Base-by-base conservation (phyloP, 1,140 invertebrate genomes). In the Ceratosolen fusciceps region DNA sequence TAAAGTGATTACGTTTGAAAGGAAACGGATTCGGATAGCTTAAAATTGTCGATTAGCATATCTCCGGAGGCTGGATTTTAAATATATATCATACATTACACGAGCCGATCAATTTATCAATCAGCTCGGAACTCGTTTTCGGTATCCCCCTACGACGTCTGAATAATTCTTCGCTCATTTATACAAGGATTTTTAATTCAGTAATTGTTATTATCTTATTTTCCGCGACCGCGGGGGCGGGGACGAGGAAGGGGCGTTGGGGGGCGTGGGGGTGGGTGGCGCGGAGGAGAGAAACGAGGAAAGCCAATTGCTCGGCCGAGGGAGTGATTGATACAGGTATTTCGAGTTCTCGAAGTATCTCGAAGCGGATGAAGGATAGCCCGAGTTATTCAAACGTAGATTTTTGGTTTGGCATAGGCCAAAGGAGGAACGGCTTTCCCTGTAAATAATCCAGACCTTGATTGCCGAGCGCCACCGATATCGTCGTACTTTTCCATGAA, bases 41-140 rank as follows among this genome's bases (percentile, higher is more conserved):
- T 24, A 56, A 56, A 56, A 24, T 56, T 29, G 31, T 62, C 58
- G 58, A 31, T 62, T 62, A 19, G 16, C 29, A 34, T 62, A 34
- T 34, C 58, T 62, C 29, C 29, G 29, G 29, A 19, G 58, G 31
- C 26, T 34, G 29, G 29, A 62, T 34, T 62, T 62, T 62, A 62
- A 62, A 62, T 34, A n/a, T n/a, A n/a, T n/a, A 29, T 58, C n/a
- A 29, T 29, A 62, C 21, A 29, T 62, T 62, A 34, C 34, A 34
- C 8, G 58, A 62, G 29, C 58, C 16, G 31, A 62, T 62, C 58
- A 62, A 62, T 62, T 62, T 62, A 34, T 62, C 29, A 62, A 19
- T 62, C 14, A 34, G 4, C 1, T 34, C 34, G 16, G 34, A 62
- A 62, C 58, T 62, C 19, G 29, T 62, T 62, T 62, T 16, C 34